These are phyloP conservation scores for Cyaniris semiargus DNA, from an alignment of 2,888 invertebrate genomes.

Conservation along the genomic window DNA sequence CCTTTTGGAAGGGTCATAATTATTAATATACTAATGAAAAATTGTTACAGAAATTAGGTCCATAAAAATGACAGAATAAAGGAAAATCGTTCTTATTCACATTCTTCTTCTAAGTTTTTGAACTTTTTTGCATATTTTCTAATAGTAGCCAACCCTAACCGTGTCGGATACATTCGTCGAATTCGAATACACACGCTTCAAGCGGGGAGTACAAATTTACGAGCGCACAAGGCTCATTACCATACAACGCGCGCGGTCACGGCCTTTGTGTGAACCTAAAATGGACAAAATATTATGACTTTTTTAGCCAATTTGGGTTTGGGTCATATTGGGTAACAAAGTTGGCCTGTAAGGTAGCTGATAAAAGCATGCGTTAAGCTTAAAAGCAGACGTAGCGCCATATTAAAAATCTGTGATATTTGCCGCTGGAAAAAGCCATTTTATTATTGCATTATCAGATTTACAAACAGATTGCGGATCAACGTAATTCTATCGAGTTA, in stretches of 20 bases:
- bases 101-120: background rate
- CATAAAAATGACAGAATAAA: no score
- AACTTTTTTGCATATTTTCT: background rate
- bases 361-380: no score
- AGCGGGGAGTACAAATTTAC: slow-evolving; percentile 32
- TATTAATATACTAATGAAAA: no score
- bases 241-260: slow-evolving; percentile 32
- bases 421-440: background rate
- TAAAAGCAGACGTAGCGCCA: no score
- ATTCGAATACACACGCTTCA: slow-evolving; percentile 65
- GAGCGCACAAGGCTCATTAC: slow-evolving; percentile 32
- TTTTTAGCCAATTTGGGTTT: background rate
- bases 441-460: background rate
- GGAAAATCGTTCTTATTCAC: no score
- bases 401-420: background rate
- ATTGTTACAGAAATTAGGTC: no score
- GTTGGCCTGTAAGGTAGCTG: background rate
- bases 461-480: background rate
- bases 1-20: no score
- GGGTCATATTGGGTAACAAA: background rate
- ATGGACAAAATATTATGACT: slow-evolving; percentile 7
- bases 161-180: slow-evolving; percentile 58
- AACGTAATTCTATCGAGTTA: background rate
- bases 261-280: background rate
- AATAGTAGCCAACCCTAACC: slow-evolving; percentile 34